Base-by-base conservation (phyloP, 1,140 invertebrate species). In the Lethocerus indicus region DNA sequence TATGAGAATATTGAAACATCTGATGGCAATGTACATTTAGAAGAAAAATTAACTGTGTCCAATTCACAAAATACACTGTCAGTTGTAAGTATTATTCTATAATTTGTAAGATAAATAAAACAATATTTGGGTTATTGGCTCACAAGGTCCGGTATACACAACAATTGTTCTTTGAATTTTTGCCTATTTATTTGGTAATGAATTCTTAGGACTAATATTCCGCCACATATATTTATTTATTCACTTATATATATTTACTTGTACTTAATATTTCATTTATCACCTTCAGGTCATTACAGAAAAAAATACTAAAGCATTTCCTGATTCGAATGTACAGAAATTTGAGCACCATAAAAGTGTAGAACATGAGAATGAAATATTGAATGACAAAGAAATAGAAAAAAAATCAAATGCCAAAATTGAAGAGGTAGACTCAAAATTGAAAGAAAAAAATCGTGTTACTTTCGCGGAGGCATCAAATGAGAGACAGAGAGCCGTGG, bases 401-500 rank as follows among this genome's bases (percentile, higher is more conserved):
- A 29, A 41, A 50, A n/a, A 18, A 23, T 23, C 39, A 25, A 27
- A 37, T 28, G 12, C 35, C 18, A 43, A 41, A 21, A 12, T 50
- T 14, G 46, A 48, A 16, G 14, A 53, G 18, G 18, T 28, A n/a
- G 47, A 27, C 20, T 26, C 35, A 18, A 40, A 42, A 29, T n/a
- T 28, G 14, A 32, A 43, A 12, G 29, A 32, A 42, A 28, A 25
- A 16, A 43, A 27, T 51, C 57, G 57, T 26, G 54, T 62, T 50
- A 60, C 62, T 47, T 67, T 72, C 58, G 53, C 59, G 76, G 83
- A 81, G 1, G 79, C 86, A 9, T 71, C 73, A 52, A 92, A 88
- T 64, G 68, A 76, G 20, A 70, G 79, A 14, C 89, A 94, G 64
- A 66, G 69, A 57, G 84, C 84, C 7, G 78, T 97, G 16, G 79